Base-by-base conservation (phyloP, 2,888 invertebrate genomes). In the Lumbricus terrestris region DNA sequence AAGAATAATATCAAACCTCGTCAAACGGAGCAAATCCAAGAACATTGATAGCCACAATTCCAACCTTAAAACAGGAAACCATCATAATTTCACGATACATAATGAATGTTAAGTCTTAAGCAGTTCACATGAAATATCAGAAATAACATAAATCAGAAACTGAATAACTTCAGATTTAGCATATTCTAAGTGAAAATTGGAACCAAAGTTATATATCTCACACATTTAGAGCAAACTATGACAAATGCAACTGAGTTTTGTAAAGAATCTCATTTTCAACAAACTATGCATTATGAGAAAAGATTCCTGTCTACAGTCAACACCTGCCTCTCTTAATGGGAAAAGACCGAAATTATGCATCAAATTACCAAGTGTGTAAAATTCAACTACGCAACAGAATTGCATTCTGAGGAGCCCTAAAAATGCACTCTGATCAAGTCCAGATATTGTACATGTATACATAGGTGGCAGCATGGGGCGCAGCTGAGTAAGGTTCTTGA, bases 41-140 rank as follows among this genome's bases (percentile, higher is more conserved):
- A 85, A 85, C 85, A 35, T 85, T 85, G 85, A 85, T 15, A 20
- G 85, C 85, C 34, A 85, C 85, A 85, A 85, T 85, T 85, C 85
- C 85, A 85, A 85, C 85, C 85, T 85, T 34, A 35, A 85, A 85
- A 85, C 20, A 37, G 29, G 0, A 69, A 69, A 69, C 69, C 8
- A n/a, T n/a, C 69, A 69, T n/a, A n/a, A 8, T n/a, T 16, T n/a
- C n/a, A 69, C 29, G n/a, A 13, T 8, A 69, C 6, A 13, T 8
- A 29, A n/a, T 6, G n/a, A 69, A 69, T 8, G n/a, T n/a, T n/a
- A 69, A 69, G 69, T n/a, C n/a, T 69, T 29, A 69, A 6, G n/a
- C 8, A 69, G 47, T 69, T 69, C n/a, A 6, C 69, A 69, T 11
- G n/a, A 69, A 69, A 29, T 69, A 69, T 69, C 29, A 29, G 69